These are phyloP conservation scores for Campoletis sonorensis DNA, from an alignment of 1,140 invertebrate species.

Conservation along the genomic window DNA sequence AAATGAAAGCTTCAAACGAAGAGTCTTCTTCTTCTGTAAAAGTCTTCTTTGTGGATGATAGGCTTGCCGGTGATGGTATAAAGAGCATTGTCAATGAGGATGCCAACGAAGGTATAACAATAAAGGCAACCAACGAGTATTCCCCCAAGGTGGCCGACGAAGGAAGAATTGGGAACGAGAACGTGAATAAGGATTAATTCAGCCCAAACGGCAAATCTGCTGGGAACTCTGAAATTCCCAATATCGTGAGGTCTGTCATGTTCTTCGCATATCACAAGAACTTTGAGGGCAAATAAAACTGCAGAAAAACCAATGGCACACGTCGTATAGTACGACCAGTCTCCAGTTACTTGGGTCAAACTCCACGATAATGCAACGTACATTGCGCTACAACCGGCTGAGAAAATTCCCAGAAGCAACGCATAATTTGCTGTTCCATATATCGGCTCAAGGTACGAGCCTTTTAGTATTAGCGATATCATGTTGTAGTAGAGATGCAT, in stretches of 20 bases:
- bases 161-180: slow-evolving; percentile 80
- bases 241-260: slow-evolving; percentile 72
- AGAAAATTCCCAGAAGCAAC: slow-evolving; percentile 78
- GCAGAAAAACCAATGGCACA: slow-evolving; percentile 85
- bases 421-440: slow-evolving; percentile 80
- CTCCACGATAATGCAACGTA: slow-evolving; percentile 76
- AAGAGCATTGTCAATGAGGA: slow-evolving; percentile 75
- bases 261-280: slow-evolving; percentile 78
- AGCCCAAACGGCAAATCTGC: slow-evolving; percentile 81
- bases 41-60: slow-evolving; percentile 72
- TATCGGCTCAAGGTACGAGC: slow-evolving; percentile 78
- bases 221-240: slow-evolving; percentile 78
- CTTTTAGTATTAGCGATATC: slow-evolving; percentile 83
- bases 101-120: slow-evolving; percentile 79
- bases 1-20: slow-evolving; percentile 33
- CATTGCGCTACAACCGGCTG: slow-evolving; percentile 76
- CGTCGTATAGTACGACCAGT: slow-evolving; percentile 74
- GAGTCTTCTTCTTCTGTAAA: slow-evolving; percentile 66
- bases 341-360: slow-evolving; percentile 68
- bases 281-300: slow-evolving; percentile 83
- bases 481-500: slow-evolving; percentile 88
- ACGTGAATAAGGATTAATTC: slow-evolving; percentile 84
- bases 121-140: slow-evolving; percentile 83
- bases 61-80: slow-evolving; percentile 68
- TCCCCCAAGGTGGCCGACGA: slow-evolving; percentile 83